phyloP scores from a whole-genome alignment of 2,888 invertebrate species.

The Matsumyia berberina region DNA sequence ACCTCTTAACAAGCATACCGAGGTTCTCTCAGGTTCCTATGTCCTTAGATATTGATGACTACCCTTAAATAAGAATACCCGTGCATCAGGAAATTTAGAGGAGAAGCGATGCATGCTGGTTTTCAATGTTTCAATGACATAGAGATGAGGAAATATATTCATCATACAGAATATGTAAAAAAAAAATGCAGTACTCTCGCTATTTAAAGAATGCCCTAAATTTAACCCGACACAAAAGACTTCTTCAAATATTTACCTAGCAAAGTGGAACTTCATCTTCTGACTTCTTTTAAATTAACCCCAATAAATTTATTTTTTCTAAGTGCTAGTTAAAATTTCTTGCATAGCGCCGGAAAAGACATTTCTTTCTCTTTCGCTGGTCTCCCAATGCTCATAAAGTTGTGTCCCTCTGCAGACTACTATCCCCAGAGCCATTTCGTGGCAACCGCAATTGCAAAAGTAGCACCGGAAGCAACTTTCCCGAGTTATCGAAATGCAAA shows the following conservation, averaged over 20 bases:
- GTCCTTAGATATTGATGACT: too few species aligned
- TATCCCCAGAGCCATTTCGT: slow-evolving; percentile 29
- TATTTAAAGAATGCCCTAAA: neutral
- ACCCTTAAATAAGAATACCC: too few species aligned
- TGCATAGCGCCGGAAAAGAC: slow-evolving; percentile 5
- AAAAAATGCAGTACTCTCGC: neutral
- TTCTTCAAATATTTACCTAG: slow-evolving; percentile 45
- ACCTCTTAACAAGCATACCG: too few species aligned
- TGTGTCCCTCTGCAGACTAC: slow-evolving; percentile 32
- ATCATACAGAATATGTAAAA: slow-evolving; percentile 6
- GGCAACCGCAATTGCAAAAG: slow-evolving; percentile 44
- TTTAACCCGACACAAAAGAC: slow-evolving; percentile 26
- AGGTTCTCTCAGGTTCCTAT: too few species aligned
- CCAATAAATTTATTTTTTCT: slow-evolving; percentile 1
- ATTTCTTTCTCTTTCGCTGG: slow-evolving; percentile 5
- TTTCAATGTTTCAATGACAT: too few species aligned
- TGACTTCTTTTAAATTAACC: slow-evolving; percentile 42
- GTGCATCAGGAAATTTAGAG: too few species aligned
- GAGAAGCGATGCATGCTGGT: too few species aligned
- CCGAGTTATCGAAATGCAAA: slow-evolving; percentile 62
- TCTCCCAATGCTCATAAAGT: slow-evolving; percentile 22
- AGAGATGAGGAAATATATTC: too few species aligned
- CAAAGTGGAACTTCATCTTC: slow-evolving; percentile 19
- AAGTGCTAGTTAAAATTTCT: slow-evolving; percentile 13
- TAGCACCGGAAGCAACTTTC: slow-evolving; percentile 40